These are phyloP conservation scores for Tetheella fluctuosa DNA, from an alignment of 2,888 invertebrate species.

Conservation along the genomic window DNA sequence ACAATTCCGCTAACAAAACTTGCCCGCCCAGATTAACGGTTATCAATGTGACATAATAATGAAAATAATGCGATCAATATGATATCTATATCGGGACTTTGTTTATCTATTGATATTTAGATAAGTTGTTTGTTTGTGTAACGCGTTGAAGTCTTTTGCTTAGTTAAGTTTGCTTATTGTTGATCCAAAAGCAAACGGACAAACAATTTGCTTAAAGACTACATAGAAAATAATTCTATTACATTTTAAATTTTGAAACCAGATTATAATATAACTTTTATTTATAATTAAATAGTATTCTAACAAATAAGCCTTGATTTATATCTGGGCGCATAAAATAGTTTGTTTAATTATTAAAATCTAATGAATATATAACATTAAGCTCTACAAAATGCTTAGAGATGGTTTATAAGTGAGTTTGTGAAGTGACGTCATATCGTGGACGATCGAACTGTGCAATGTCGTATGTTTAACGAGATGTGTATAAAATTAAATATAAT, in stretches of 20 bases:
- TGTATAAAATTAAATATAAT: slow-evolving; percentile 64
- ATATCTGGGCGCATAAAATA: no score
- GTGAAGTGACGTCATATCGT: slow-evolving; percentile 67
- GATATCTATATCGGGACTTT: slow-evolving; percentile 56
- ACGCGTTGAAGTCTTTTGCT: slow-evolving; percentile 81
- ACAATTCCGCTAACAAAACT: slow-evolving; percentile 27
- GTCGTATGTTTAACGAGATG: slow-evolving; percentile 72
- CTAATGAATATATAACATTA: not conserved
- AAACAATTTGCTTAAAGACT: slow-evolving; percentile 9
- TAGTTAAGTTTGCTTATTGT: no score
- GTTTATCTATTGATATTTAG: slow-evolving; percentile 62
- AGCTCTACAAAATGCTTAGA: slow-evolving; percentile 22
- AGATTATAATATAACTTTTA: no score
- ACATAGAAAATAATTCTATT: no score
- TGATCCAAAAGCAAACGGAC: slow-evolving; percentile 38
- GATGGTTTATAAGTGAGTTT: slow-evolving; percentile 55
- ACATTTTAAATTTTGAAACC: not conserved
- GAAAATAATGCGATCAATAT: slow-evolving; percentile 68
- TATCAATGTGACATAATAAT: slow-evolving; percentile 56
- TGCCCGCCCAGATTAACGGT: slow-evolving; percentile 53
- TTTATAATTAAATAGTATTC: no score
- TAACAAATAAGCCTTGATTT: no score
- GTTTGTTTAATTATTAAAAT: not conserved
- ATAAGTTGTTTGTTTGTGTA: slow-evolving; percentile 57
- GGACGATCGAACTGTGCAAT: slow-evolving; percentile 78